These are phyloP conservation scores for Acronicta alni DNA, from an alignment of 2,888 invertebrate genomes.

Conservation along the genomic window DNA sequence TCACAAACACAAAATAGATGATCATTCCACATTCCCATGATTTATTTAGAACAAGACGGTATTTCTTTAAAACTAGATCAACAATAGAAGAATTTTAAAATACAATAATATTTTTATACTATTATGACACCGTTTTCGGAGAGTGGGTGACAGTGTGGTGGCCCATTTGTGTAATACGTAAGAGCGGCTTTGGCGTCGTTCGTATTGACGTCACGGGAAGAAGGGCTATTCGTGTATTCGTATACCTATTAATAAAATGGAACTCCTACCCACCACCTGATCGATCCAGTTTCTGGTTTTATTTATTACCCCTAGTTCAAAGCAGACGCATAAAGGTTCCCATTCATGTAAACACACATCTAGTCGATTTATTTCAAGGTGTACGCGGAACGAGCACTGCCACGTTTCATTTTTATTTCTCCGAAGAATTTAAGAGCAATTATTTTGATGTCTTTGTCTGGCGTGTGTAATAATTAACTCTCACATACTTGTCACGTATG, in stretches of 20 bases:
- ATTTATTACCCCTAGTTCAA: constrained; percentile 43
- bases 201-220: constrained; percentile 73
- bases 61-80: constrained; percentile 41
- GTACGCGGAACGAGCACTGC: background rate
- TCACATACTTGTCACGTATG: constrained; percentile 27
- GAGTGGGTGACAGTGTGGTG: constrained; percentile 63
- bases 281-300: constrained; percentile 43
- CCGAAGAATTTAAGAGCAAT: constrained; percentile 28
- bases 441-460: constrained; percentile 25
- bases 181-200: constrained; percentile 69
- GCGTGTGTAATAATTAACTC: constrained; percentile 6
- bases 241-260: constrained; percentile 76
- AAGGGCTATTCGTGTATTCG: constrained; percentile 80
- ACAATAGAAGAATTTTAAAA: constrained; percentile 54
- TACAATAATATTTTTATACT: constrained; percentile 65
- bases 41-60: constrained; percentile 40
- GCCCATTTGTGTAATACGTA: constrained; percentile 67
- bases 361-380: constrained; percentile 9
- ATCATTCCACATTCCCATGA: constrained; percentile 31
- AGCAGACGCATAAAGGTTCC: constrained; percentile 20
- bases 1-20: constrained; percentile 21
- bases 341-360: constrained; percentile 30
- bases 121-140: constrained; percentile 60
- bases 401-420: constrained; percentile 23
- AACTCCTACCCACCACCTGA: constrained; percentile 57